Evolutionary conservation across 2,888 invertebrate genomes (phyloP).

Genomic region (Archips crataeganus): DNA sequence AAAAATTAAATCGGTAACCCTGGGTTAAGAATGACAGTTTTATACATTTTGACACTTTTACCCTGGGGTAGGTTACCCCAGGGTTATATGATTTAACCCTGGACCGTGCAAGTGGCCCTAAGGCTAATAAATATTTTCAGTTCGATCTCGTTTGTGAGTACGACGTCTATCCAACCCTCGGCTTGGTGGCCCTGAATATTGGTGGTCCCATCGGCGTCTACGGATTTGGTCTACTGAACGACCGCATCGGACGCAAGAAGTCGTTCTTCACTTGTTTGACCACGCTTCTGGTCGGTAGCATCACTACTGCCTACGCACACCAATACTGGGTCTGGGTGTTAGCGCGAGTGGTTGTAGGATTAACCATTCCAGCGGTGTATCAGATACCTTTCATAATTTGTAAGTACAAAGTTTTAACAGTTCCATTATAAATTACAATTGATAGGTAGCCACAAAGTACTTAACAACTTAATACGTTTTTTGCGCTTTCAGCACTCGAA

Average conservation of each 20-base stretch:
- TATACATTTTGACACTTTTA: too few species aligned
- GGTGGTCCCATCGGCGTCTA: constrained; percentile 97
- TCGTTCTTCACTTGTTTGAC: constrained; percentile 95
- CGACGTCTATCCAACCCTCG: constrained; percentile 94
- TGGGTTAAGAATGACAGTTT: too few species aligned
- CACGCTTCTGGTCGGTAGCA: constrained; percentile 92
- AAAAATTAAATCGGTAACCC: too few species aligned
- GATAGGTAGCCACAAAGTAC: background rate
- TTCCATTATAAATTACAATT: background rate
- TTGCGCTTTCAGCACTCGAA: constrained; percentile 90
- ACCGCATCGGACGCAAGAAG: constrained; percentile 93
- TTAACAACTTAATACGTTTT: background rate
- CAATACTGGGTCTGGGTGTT: constrained; percentile 94
- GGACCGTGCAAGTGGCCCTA: too few species aligned
- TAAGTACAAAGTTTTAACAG: constrained; percentile 77
- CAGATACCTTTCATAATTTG: constrained; percentile 98
- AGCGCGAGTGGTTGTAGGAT: constrained; percentile 93
- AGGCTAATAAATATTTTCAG: constrained; percentile 82
- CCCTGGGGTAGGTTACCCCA: too few species aligned
- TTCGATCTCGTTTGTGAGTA: constrained; percentile 95
- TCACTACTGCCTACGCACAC: constrained; percentile 91
- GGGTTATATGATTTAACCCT: too few species aligned
- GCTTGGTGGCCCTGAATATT: constrained; percentile 93
- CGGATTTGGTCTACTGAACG: constrained; percentile 94
- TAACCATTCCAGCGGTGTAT: constrained; percentile 96